These are phyloP conservation scores for Crotalus horridus DNA, from an alignment of 2,113 vertebrate species.

Conservation along the genomic window DNA sequence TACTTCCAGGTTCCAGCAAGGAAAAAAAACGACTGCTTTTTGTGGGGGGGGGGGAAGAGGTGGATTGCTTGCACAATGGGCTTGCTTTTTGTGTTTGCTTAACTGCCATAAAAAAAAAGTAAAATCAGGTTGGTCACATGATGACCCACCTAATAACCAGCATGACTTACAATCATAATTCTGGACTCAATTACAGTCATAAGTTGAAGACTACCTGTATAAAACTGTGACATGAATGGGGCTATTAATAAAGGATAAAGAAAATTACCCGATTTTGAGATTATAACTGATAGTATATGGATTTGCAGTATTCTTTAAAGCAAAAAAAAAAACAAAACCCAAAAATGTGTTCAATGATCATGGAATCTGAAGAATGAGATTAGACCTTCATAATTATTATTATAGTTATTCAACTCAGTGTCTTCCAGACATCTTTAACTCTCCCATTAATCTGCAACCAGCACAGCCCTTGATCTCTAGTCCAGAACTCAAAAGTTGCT, in stretches of 20 bases:
- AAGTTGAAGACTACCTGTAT: not conserved
- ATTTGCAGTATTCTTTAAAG: not conserved
- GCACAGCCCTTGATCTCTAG: not conserved
- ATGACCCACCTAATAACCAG: too few species aligned
- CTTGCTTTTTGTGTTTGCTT: too few species aligned
- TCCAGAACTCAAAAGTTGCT: not conserved
- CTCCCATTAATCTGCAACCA: not conserved
- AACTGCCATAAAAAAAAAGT: too few species aligned
- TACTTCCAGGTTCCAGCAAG: too few species aligned
- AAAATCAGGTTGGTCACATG: too few species aligned
- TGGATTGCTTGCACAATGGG: too few species aligned
- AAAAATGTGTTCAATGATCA: not conserved
- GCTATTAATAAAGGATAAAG: not conserved
- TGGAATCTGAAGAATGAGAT: not conserved
- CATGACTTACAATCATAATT: not conserved
- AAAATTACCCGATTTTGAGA: not conserved
- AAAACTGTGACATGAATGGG: not conserved
- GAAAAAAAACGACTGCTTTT: too few species aligned
- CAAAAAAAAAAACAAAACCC: not conserved
- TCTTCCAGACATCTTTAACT: not conserved
- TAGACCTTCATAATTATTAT: not conserved
- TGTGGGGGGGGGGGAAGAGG: too few species aligned
- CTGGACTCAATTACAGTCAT: not conserved
- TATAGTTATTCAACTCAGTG: not conserved
- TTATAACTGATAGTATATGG: not conserved